Evolutionary conservation across 2,888 invertebrate genomes (phyloP).

Genomic region (Campoplex capitator): DNA sequence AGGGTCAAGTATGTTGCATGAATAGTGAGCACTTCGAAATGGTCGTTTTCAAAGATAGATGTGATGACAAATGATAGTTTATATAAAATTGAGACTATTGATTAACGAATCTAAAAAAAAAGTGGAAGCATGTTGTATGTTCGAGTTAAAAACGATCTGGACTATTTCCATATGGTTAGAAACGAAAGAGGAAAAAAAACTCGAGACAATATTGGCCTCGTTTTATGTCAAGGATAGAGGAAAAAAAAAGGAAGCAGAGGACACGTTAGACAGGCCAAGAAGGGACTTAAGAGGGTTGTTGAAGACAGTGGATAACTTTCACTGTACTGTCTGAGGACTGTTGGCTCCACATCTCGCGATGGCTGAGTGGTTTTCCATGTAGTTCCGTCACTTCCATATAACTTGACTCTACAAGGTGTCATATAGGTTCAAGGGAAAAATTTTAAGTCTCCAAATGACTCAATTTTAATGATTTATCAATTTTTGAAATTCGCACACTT

Average conservation of each 20-base stretch:
- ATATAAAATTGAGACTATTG: not conserved
- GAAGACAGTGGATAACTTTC: slow-evolving; percentile 49
- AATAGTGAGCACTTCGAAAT: too few relatives aligned
- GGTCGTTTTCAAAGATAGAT: too few relatives aligned
- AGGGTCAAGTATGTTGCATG: too few relatives aligned
- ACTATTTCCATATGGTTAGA: not conserved
- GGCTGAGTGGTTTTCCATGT: slow-evolving; percentile 68
- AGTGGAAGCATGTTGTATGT: not conserved
- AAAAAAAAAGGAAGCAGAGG: slow-evolving; percentile 24
- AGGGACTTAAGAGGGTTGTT: slow-evolving; percentile 49
- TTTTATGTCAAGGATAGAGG: slow-evolving; percentile 42
- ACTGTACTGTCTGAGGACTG: slow-evolving; percentile 33
- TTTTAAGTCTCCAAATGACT: not conserved
- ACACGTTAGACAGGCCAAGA: slow-evolving; percentile 46
- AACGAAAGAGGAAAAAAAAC: slow-evolving; percentile 29
- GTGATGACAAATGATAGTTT: too few relatives aligned
- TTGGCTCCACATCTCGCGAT: slow-evolving; percentile 49
- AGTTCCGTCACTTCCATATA: slow-evolving; percentile 55
- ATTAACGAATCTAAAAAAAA: not conserved
- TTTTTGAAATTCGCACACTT: not conserved
- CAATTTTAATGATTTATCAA: not conserved
- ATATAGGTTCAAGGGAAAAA: not conserved
- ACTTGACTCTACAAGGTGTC: slow-evolving; percentile 21
- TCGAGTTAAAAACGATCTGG: not conserved
- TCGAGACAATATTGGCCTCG: not conserved